A percentile compares a stretch with the other conserved stretches of the same genome.
phyloP scores from a whole-genome alignment of 1,140 invertebrate species.

The Eciton burchellii region DNA sequence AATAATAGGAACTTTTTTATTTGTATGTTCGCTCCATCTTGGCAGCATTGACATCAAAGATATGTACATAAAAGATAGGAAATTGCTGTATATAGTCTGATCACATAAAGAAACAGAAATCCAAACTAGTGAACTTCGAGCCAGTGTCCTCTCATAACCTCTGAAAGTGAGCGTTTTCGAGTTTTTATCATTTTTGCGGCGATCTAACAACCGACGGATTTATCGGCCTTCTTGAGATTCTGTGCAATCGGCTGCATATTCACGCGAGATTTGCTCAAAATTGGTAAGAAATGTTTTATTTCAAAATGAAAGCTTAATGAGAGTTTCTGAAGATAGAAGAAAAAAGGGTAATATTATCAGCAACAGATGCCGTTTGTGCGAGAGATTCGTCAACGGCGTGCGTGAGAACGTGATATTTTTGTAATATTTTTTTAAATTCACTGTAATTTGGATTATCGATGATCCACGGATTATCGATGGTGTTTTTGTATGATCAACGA shows the following conservation, averaged over 20 bases:
- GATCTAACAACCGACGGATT: slow-evolving; percentile 1
- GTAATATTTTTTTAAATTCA: background rate
- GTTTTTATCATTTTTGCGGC: background rate
- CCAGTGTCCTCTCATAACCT: slow-evolving; percentile 49
- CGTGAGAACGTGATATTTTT: background rate
- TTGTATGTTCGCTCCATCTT: no score
- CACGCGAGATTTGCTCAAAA: background rate
- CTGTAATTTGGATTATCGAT: background rate
- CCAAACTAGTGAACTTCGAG: background rate
- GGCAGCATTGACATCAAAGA: no score
- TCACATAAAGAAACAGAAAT: slow-evolving; percentile 2
- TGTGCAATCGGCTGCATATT: background rate
- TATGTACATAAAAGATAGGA: no score
- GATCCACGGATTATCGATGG: no score
- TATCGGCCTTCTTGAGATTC: background rate
- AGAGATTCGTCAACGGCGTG: background rate
- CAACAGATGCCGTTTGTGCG: slow-evolving; percentile 47
- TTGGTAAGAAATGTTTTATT: slow-evolving; percentile 22
- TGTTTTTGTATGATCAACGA: background rate
- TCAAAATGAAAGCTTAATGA: background rate
- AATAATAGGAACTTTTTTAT: no score
- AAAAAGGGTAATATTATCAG: slow-evolving; percentile 39
- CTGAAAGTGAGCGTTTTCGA: slow-evolving; percentile 1
- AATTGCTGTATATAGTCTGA: no score
- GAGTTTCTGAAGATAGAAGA: background rate